Evolutionary conservation across 2,888 invertebrate species (phyloP).

Genomic region (Myopa testacea): DNA sequence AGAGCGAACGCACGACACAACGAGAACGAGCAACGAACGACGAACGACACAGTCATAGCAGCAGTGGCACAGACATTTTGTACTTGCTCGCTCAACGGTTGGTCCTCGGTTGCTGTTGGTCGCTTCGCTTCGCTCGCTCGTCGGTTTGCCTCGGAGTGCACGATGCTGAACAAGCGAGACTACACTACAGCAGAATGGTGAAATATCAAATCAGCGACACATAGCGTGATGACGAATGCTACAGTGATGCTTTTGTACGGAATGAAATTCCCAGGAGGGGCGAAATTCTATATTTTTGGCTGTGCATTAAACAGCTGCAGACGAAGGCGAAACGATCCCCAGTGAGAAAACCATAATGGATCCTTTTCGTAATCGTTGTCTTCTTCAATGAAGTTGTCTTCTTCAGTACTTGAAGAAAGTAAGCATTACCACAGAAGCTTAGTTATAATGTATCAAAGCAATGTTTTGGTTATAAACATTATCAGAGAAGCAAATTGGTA

Average conservation of each 20-base stretch:
- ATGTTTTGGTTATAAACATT: too few species aligned
- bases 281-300: too few species aligned
- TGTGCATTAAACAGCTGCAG: too few species aligned
- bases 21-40: slow-evolving; percentile 55
- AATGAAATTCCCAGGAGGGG: too few species aligned
- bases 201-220: slow-evolving; percentile 23
- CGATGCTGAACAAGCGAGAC: slow-evolving; percentile 44
- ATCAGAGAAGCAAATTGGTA: too few species aligned
- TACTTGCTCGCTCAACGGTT: slow-evolving; percentile 47
- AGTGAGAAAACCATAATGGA: too few species aligned
- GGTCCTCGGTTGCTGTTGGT: slow-evolving; percentile 22
- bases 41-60: slow-evolving; percentile 54
- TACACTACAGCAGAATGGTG: slow-evolving; percentile 31
- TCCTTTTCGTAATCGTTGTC: too few species aligned
- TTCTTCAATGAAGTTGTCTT: too few species aligned
- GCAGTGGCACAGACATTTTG: slow-evolving; percentile 56
- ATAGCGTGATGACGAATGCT: slow-evolving; percentile 19
- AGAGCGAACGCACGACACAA: slow-evolving; percentile 52
- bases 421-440: too few species aligned
- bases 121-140: slow-evolving; percentile 33
- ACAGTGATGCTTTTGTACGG: slow-evolving; percentile 8
- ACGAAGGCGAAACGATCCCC: too few species aligned
- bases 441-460: too few species aligned
- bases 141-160: slow-evolving; percentile 46
- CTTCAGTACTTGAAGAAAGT: too few species aligned